phyloP scores from a whole-genome alignment of 2,888 invertebrate species.

The Taenaris catops region DNA sequence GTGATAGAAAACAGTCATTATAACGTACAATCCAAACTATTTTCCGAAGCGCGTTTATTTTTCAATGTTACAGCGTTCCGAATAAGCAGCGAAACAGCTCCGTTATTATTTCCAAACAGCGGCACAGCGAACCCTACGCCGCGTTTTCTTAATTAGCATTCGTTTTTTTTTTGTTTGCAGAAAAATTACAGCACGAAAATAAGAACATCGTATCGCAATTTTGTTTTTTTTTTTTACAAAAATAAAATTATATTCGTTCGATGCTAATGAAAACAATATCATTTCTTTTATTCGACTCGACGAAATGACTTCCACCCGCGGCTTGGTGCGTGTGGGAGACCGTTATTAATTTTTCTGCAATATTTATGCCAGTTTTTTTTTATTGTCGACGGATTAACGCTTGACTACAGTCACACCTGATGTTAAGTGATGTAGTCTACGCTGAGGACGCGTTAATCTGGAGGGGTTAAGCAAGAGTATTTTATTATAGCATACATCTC shows the following conservation, averaged over 20 bases:
- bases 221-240: conserved; percentile 2
- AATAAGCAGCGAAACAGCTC: conserved; percentile 11
- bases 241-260: conserved; percentile 3
- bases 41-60: conserved; percentile 1
- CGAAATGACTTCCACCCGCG: too few species aligned
- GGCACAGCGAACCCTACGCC: conserved; percentile 17
- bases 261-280: conserved; percentile 6
- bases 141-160: conserved; percentile 23
- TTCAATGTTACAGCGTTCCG: conserved; percentile 2
- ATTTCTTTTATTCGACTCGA: too few species aligned
- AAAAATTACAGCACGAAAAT: conserved; percentile 11
- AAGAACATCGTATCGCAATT: conserved; percentile 5
- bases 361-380: too few species aligned
- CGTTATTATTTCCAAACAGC: conserved; percentile 22
- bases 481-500: too few species aligned
- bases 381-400: too few species aligned
- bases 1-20: too few species aligned
- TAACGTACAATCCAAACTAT: background rate
- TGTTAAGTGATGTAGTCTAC: too few species aligned
- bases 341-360: too few species aligned
- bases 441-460: too few species aligned
- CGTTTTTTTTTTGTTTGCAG: conserved; percentile 16
- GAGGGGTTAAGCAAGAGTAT: too few species aligned
- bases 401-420: too few species aligned
- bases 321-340: too few species aligned